A percentile compares a stretch with the other conserved stretches of the same genome.
Conservation (phyloP, 2,888 invertebrate genomes). For the Agonopterix heracliana region DNA sequence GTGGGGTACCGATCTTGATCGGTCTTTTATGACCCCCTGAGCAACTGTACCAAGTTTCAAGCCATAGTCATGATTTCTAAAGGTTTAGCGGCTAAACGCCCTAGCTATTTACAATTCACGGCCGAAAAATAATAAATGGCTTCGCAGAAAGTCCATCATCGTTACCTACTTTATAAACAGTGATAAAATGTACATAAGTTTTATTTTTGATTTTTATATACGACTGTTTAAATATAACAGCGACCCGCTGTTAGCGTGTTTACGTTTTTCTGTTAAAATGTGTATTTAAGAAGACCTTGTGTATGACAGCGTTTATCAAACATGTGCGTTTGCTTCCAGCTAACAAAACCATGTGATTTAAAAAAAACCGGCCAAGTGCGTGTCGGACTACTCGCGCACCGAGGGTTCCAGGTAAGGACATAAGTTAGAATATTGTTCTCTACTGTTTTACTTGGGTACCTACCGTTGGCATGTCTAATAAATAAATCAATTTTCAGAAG, state of each 20-base stretch:
- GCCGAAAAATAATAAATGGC: conserved; percentile 1
- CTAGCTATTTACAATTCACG: background rate
- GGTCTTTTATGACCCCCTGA: too few relatives aligned
- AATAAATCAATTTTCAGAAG: too few relatives aligned
- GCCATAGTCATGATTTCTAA: too few relatives aligned
- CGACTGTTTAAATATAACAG: conserved; percentile 11
- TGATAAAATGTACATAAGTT: background rate
- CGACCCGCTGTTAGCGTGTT: conserved; percentile 15
- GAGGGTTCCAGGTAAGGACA: too few relatives aligned
- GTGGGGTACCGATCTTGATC: too few relatives aligned
- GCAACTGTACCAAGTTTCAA: too few relatives aligned
- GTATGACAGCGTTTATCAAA: conserved; percentile 14
- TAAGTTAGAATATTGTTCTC: too few relatives aligned
- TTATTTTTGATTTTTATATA: background rate
- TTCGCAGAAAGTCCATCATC: conserved; percentile 4
- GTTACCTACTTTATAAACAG: conserved; percentile 3
- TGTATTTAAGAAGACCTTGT: conserved; percentile 14
- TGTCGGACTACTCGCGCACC: too few relatives aligned
- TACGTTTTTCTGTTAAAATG: conserved; percentile 18
- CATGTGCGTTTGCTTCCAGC: conserved; percentile 3
- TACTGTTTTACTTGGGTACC: too few relatives aligned
- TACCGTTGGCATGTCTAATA: too few relatives aligned
- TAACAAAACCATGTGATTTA: background rate
- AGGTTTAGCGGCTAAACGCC: too few relatives aligned
- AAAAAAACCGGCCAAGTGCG: too few relatives aligned